Base-by-base conservation (phyloP, 2,888 invertebrate species). In the Melieria crassipennis region DNA sequence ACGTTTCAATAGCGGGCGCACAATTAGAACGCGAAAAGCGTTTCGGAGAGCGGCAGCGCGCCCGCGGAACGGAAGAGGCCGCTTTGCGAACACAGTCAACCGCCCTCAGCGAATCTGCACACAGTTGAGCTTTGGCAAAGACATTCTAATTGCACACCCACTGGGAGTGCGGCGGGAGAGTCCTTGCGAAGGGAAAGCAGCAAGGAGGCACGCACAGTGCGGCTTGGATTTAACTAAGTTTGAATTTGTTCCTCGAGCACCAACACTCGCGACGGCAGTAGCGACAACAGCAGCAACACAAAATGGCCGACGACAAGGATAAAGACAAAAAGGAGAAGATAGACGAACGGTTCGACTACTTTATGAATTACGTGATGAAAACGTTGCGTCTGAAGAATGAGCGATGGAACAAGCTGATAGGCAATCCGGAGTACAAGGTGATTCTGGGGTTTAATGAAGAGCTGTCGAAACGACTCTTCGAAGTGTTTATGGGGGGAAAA, bases 361-460 rank as follows among this genome's bases (percentile, higher is more conserved):
- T 83, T 1, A 81, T 81, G 79, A 82, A 80, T 70, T 82, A 82
- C 61, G 71, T 82, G 5, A 77, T 77, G 72, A 83, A 82, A 67
- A 79, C 80, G 5, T 77, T 82, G 76, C 76, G 83, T 42, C 75
- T 82, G 10, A 83, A 83, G 65, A 79, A 78, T 67, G 83, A 83
- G 56, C 82, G 82, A 69, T 83, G 83, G 83, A 78, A 74, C 5
- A 83, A 82, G 75, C 76, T 83, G 77, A 80, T 80, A 65, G 69
- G 78, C 16, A 79, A 78, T 5, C 74, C 72, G n/a, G 79, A 79
- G 11, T 79, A 69, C 61, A 82, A 78, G 80, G 82, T 82, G 75
- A 75, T 74, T 48, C 5, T 13, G n/a, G 5, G 5, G 5, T 30
- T 30, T 30, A 2, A 30, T 30, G 1, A 30, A 30, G 30, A 30